phyloP scores from a whole-genome alignment of 2,797 vertebrate genomes.

The Sebastes matsubarae region DNA sequence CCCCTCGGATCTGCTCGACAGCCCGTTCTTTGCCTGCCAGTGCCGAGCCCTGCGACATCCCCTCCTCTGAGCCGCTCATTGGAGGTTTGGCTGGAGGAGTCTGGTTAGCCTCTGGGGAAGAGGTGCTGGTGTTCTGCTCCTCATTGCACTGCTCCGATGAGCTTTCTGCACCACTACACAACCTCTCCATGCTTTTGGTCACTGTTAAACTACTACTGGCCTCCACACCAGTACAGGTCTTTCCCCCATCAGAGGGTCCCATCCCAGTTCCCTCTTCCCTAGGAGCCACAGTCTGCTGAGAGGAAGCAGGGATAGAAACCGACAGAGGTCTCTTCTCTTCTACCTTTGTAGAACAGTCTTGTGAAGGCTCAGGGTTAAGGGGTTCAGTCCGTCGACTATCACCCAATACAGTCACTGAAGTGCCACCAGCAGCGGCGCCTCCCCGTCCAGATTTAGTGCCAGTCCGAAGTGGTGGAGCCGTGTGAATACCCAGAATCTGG shows the following conservation, averaged over 20 bases:
- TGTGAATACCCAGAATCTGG: slow-evolving; percentile 93
- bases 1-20: slow-evolving; percentile 88
- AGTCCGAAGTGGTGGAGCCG: slow-evolving; percentile 56
- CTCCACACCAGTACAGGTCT: slow-evolving; percentile 28
- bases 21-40: slow-evolving; percentile 77
- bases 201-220: slow-evolving; percentile 58
- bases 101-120: slow-evolving; percentile 65
- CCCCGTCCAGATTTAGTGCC: slow-evolving; percentile 69
- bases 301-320: slow-evolving; percentile 10
- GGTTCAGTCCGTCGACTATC: slow-evolving; percentile 69
- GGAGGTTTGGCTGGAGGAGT: slow-evolving; percentile 45
- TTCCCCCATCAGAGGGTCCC: slow-evolving; percentile 40
- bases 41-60: slow-evolving; percentile 51
- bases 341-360: slow-evolving; percentile 51
- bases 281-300: slow-evolving; percentile 29
- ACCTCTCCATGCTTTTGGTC: slow-evolving; percentile 50
- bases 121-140: slow-evolving; percentile 58
- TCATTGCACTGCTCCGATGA: slow-evolving; percentile 78
- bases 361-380: slow-evolving; percentile 32
- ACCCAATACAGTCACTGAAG: slow-evolving; percentile 6
- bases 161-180: slow-evolving; percentile 65
- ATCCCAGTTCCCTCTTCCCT: slow-evolving; percentile 56
- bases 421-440: slow-evolving; percentile 18
- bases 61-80: slow-evolving; percentile 55
- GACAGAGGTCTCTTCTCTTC: slow-evolving; percentile 65